Conservation (phyloP, 2,888 invertebrate genomes). For the Pseudanteris insignis region DNA sequence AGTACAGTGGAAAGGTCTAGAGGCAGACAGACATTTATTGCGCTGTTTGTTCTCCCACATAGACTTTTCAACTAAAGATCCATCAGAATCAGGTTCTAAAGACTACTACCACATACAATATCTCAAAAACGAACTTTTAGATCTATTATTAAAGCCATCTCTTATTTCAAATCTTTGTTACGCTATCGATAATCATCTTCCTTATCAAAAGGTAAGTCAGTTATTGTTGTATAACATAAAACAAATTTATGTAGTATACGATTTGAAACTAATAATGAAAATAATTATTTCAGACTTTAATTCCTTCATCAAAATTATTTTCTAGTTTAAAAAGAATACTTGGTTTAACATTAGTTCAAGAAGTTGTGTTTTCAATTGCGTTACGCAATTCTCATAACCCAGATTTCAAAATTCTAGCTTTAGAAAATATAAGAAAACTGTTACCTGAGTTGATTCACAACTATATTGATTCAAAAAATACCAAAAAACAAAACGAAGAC, state of each 20-base stretch:
- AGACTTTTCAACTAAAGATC: conserved; percentile 78
- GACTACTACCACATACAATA: conserved; percentile 75
- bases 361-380: conserved; percentile 89
- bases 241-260: too few species aligned
- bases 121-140: conserved; percentile 80
- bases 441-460: conserved; percentile 86
- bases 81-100: conserved; percentile 69
- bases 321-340: conserved; percentile 85
- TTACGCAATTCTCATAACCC: conserved; percentile 81
- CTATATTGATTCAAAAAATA: conserved; percentile 80
- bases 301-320: conserved; percentile 82
- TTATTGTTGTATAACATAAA: too few species aligned
- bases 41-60: conserved; percentile 92
- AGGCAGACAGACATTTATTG: conserved; percentile 96
- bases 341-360: conserved; percentile 87
- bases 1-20: conserved; percentile 90
- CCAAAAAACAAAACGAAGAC: conserved; percentile 77
- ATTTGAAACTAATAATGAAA: too few species aligned
- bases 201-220: conserved; percentile 73
- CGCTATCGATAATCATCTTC: conserved; percentile 83
- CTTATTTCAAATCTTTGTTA: conserved; percentile 89
- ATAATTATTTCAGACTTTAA: conserved; percentile 76
- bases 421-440: conserved; percentile 82
- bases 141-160: conserved; percentile 84
- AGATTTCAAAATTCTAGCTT: conserved; percentile 79